Percentiles rank a stretch among this genome's conserved stretches.
These are phyloP conservation scores for Aleiodes testaceus DNA, from an alignment of 2,888 invertebrate genomes.

Conservation along the genomic window DNA sequence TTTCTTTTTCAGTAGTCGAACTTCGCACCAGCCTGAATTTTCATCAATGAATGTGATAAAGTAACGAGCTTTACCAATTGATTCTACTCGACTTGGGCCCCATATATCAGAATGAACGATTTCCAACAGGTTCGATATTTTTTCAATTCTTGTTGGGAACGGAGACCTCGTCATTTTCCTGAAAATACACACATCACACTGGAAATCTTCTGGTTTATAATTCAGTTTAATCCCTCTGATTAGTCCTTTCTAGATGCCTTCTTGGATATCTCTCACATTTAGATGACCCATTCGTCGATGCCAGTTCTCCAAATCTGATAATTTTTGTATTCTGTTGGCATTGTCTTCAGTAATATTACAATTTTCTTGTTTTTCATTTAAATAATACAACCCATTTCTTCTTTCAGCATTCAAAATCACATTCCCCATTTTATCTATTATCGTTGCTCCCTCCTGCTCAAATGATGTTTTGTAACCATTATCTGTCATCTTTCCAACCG, in stretches of 20 bases:
- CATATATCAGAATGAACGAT: conserved; percentile 55
- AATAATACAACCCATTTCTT: not conserved
- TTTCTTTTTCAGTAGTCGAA: conserved; percentile 49
- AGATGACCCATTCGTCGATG: conserved; percentile 44
- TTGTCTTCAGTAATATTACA: not conserved
- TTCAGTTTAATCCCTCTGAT: conserved; percentile 34
- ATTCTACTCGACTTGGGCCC: conserved; percentile 52
- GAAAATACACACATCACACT: conserved; percentile 45
- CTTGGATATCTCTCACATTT: conserved; percentile 42
- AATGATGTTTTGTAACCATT: not conserved
- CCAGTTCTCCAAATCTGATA: conserved; percentile 19
- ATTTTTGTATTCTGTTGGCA: not conserved
- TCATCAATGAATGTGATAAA: conserved; percentile 56
- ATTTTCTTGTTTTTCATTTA: not conserved
- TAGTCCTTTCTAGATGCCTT: conserved; percentile 26
- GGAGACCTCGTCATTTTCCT: conserved; percentile 49
- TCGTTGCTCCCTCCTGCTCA: not conserved
- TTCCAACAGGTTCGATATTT: conserved; percentile 47
- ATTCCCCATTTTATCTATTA: not conserved
- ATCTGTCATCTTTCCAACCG: conserved; percentile 4
- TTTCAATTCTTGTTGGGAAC: conserved; percentile 43
- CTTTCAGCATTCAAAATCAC: conserved; percentile 1
- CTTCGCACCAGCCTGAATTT: conserved; percentile 48
- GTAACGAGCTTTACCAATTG: conserved; percentile 50
- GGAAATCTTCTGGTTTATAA: conserved; percentile 14